Conservation (phyloP, 2,888 invertebrate genomes). For the Standfussiana lucernea region DNA sequence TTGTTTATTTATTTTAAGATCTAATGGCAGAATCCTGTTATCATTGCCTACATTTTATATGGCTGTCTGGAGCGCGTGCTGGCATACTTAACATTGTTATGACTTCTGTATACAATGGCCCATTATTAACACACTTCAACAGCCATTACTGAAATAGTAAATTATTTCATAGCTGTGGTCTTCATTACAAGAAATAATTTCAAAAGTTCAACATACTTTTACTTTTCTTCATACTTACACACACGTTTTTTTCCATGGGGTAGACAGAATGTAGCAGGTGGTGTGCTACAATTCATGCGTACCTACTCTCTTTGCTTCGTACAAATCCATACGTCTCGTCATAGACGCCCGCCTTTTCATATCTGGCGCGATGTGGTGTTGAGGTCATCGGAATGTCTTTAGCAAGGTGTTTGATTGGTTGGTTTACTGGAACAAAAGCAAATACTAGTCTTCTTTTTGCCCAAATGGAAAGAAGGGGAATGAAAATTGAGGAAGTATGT, state of each 20-base stretch:
- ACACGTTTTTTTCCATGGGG: not conserved
- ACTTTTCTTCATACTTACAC: not conserved
- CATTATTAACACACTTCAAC: conserved; percentile 37
- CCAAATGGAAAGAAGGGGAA: not conserved
- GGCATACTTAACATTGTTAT: conserved; percentile 51
- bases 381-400: not conserved
- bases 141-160: conserved; percentile 22
- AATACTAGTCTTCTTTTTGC: not conserved
- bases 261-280: not conserved
- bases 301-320: not conserved
- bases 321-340: not conserved
- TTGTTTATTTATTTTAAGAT: conserved; percentile 66
- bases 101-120: conserved; percentile 43
- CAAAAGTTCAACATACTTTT: not conserved
- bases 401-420: not conserved
- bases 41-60: conserved; percentile 66
- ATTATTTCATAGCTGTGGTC: conserved; percentile 10
- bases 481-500: conserved; percentile 11
- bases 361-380: not conserved
- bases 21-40: conserved; percentile 68
- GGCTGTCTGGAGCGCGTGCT: conserved; percentile 59
- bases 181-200: not conserved
- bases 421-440: not conserved
- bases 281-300: not conserved
- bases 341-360: not conserved